Conservation (phyloP, 37 sponge, comb jelly and placozoan genomes). For the Aplysina aerophoba region DNA sequence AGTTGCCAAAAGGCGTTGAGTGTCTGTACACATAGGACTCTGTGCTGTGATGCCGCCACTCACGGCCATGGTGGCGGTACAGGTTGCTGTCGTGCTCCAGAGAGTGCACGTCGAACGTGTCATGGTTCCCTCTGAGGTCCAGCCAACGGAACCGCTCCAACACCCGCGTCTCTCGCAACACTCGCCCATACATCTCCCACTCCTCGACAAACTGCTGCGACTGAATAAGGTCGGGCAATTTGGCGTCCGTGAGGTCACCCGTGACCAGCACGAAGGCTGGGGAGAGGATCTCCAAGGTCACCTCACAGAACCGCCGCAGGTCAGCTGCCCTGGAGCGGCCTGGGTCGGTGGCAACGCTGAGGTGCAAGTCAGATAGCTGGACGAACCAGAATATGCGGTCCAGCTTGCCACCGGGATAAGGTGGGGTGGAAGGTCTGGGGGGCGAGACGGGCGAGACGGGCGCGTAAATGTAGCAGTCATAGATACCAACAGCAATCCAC, state of each 20-base stretch:
- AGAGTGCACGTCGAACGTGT: constrained; percentile 65
- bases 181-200: constrained; percentile 67
- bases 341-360: constrained; percentile 51
- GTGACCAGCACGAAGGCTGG: constrained; percentile 69
- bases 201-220: constrained; percentile 74
- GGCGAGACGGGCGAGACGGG: neutral
- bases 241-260: constrained; percentile 90
- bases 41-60: constrained; percentile 33
- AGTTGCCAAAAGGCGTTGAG: constrained; percentile 69
- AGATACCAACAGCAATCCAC: neutral
- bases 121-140: constrained; percentile 92
- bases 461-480: constrained; percentile 29
- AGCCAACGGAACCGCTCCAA: constrained; percentile 66
- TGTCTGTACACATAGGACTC: constrained; percentile 64
- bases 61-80: constrained; percentile 52
- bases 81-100: constrained; percentile 22
- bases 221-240: constrained; percentile 45
- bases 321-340: constrained; percentile 1
- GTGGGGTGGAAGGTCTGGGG: neutral
- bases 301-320: constrained; percentile 36
- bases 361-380: constrained; percentile 86
- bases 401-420: constrained; percentile 45
- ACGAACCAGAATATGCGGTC: constrained; percentile 87
- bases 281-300: constrained; percentile 10
- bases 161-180: constrained; percentile 56